phyloP scores from a whole-genome alignment of 2,888 invertebrate species.

The Spisula subtruncata region DNA sequence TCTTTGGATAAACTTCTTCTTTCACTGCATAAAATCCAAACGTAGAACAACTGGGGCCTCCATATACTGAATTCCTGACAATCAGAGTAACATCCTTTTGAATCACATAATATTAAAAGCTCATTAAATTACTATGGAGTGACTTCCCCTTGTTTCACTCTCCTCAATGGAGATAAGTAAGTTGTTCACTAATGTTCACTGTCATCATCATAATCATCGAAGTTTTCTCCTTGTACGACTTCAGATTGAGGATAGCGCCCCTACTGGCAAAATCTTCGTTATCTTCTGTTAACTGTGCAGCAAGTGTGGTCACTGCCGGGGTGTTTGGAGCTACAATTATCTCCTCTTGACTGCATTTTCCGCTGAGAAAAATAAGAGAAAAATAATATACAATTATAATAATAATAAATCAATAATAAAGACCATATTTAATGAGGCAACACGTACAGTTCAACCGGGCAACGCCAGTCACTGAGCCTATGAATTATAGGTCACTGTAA shows the following conservation, averaged over 20 bases:
- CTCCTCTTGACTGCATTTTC: conserved; percentile 84
- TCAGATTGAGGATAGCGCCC: conserved; percentile 94
- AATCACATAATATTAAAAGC: too few species aligned
- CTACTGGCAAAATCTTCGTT: conserved; percentile 98
- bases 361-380: conserved; percentile 70
- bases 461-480: too few species aligned
- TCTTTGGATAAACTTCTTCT: too few species aligned
- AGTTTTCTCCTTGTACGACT: conserved; percentile 86
- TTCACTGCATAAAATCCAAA: too few species aligned
- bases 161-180: background rate
- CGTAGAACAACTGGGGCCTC: background rate
- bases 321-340: conserved; percentile 87
- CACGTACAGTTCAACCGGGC: too few species aligned
- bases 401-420: too few species aligned
- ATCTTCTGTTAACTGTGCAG: conserved; percentile 96
- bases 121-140: background rate
- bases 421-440: too few species aligned
- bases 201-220: conserved; percentile 84
- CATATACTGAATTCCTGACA: background rate
- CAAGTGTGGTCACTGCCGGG: conserved; percentile 90
- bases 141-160: background rate
- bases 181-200: conserved; percentile 25
- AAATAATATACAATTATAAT: background rate
- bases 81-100: background rate
- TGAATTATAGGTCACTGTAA: too few species aligned